These are phyloP conservation scores for Schizopygopsis malacanthus DNA, from an alignment of 2,797 vertebrate species.

Conservation along the genomic window DNA sequence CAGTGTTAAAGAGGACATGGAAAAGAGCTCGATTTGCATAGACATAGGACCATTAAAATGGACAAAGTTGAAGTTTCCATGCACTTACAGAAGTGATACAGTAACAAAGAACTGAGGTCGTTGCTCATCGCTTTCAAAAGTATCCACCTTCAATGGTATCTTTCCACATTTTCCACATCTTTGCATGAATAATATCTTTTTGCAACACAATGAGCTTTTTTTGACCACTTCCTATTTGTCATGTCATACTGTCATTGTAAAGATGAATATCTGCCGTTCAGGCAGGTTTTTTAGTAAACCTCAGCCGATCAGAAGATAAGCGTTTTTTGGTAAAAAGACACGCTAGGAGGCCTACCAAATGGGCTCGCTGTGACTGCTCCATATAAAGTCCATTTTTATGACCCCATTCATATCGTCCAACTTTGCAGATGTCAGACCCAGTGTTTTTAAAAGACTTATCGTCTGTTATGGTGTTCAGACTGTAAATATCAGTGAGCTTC, in stretches of 20 bases:
- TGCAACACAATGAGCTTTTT: slow-evolving; percentile 12
- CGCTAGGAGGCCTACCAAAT: neutral
- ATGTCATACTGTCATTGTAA: slow-evolving; percentile 16
- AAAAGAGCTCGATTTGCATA: slow-evolving; percentile 46
- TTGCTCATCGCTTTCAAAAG: neutral
- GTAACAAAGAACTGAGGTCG: neutral
- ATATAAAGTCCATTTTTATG: slow-evolving; percentile 42
- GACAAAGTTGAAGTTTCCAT: neutral
- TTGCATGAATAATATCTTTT: neutral
- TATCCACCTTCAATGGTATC: neutral
- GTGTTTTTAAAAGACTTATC: slow-evolving; percentile 52
- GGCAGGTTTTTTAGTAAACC: neutral
- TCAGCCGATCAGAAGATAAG: neutral
- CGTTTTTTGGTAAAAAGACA: neutral
- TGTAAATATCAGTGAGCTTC: slow-evolving; percentile 45
- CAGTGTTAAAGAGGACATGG: neutral
- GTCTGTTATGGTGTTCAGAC: slow-evolving; percentile 53
- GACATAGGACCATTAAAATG: neutral
- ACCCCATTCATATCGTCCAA: slow-evolving; percentile 2
- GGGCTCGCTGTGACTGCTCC: slow-evolving; percentile 3
- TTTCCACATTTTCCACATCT: neutral
- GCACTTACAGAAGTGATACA: no score
- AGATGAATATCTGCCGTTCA: neutral
- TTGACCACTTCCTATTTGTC: slow-evolving; percentile 25
- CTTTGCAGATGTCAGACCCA: slow-evolving; percentile 24